phyloP scores from a whole-genome alignment of 2,113 vertebrate species.

The Lethenteron reissneri region DNA sequence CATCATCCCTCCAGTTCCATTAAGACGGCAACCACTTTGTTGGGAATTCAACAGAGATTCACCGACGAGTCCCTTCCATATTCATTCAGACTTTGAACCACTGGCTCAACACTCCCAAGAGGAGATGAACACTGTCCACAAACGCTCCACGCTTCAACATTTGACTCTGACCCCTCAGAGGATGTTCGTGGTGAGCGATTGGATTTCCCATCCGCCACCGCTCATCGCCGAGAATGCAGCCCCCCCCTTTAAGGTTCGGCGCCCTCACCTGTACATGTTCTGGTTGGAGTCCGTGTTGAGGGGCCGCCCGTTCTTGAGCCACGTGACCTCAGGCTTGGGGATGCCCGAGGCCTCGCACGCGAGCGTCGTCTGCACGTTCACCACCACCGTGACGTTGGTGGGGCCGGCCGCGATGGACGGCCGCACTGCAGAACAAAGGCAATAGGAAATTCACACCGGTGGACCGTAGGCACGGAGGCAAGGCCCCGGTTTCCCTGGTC shows the following conservation, averaged over 20 bases:
- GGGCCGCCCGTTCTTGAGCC: conserved; percentile 46
- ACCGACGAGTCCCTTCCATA: not conserved
- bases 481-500: not conserved
- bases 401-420: conserved; percentile 38
- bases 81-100: not conserved
- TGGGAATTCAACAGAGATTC: too few species aligned
- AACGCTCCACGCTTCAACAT: not conserved
- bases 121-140: not conserved
- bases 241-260: too few species aligned
- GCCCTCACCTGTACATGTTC: conserved; percentile 63
- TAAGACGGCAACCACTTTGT: too few species aligned
- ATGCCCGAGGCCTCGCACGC: conserved; percentile 65
- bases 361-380: conserved; percentile 72
- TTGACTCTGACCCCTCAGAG: not conserved
- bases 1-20: too few species aligned
- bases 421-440: conserved; percentile 30
- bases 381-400: conserved; percentile 42
- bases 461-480: not conserved
- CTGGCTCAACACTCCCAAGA: not conserved
- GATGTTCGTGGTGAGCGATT: not conserved
- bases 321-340: conserved; percentile 49
- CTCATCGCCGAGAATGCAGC: too few species aligned
- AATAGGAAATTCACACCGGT: too few species aligned
- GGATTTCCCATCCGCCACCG: too few species aligned
- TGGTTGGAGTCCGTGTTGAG: conserved; percentile 71